Evolutionary conservation across 2,113 vertebrate genomes (phyloP).

Genomic region (Brachyhypopomus gauderio): DNA sequence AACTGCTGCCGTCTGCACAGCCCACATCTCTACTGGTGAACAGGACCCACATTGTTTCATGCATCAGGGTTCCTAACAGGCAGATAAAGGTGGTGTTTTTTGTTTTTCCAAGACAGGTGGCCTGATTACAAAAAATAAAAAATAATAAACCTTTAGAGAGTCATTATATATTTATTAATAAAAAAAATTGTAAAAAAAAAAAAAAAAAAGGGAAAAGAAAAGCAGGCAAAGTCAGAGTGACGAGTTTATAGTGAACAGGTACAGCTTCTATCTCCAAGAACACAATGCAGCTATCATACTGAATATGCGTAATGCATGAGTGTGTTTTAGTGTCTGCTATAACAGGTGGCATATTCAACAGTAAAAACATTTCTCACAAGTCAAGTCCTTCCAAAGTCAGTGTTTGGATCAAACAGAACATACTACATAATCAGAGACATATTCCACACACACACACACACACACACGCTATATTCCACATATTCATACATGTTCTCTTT

Average conservation of each 20-base stretch:
- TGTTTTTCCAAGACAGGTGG: conserved; percentile 35
- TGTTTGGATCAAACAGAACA: neutral
- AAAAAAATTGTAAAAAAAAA: no score
- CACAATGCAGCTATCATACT: neutral
- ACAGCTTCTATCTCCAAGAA: neutral
- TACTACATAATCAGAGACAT: no score
- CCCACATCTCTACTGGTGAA: neutral
- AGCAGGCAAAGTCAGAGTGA: neutral
- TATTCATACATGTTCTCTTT: no score
- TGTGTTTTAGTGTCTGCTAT: neutral
- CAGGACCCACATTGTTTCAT: neutral
- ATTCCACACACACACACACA: neutral
- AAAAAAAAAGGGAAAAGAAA: no score
- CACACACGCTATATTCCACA: no score
- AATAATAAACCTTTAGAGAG: neutral
- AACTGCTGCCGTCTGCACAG: conserved; percentile 21
- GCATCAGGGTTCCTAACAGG: conserved; percentile 7
- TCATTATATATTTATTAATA: conserved; percentile 6
- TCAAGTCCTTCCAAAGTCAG: neutral
- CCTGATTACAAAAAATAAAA: neutral
- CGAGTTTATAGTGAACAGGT: neutral
- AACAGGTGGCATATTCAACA: neutral
- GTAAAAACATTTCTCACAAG: neutral
- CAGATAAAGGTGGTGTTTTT: conserved; percentile 28
- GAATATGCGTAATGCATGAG: neutral